These are phyloP conservation scores for Noturus placidus DNA, from an alignment of 2,113 vertebrate genomes.

Conservation along the genomic window DNA sequence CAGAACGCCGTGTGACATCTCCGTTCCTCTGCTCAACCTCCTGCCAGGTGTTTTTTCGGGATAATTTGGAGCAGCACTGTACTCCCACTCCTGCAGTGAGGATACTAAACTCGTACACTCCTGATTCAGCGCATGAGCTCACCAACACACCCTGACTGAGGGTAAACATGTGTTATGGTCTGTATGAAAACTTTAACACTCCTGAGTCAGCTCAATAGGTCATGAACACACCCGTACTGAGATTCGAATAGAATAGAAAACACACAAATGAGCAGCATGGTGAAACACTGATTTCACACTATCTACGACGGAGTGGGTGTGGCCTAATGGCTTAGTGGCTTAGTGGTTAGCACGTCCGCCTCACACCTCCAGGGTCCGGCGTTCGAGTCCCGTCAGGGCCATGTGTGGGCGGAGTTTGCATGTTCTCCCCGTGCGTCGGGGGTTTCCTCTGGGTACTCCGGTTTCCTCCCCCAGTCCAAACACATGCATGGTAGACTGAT, in stretches of 20 bases:
- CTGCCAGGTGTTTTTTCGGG: background rate
- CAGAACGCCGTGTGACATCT: background rate
- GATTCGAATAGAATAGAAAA: background rate
- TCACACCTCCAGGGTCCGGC: too few species aligned
- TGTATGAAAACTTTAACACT: background rate
- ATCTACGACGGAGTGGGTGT: too few species aligned
- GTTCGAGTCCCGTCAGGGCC: too few species aligned
- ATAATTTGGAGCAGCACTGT: background rate
- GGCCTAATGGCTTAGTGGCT: too few species aligned
- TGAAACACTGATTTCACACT: background rate
- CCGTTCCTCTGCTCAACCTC: conserved; percentile 5
- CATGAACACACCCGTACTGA: background rate
- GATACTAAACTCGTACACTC: background rate
- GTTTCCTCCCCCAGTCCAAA: too few species aligned
- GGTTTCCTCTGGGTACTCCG: too few species aligned
- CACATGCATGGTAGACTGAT: too few species aligned
- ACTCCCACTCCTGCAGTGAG: background rate
- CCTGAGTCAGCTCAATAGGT: background rate
- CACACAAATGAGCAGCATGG: background rate
- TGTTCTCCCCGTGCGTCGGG: too few species aligned
- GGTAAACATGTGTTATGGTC: background rate
- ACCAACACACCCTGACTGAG: background rate
- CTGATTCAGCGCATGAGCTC: conserved; percentile 4
- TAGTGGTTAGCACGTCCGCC: too few species aligned
- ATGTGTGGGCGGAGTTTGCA: too few species aligned